phyloP scores from a whole-genome alignment of 2,113 vertebrate genomes.

The Panthera leo region DNA sequence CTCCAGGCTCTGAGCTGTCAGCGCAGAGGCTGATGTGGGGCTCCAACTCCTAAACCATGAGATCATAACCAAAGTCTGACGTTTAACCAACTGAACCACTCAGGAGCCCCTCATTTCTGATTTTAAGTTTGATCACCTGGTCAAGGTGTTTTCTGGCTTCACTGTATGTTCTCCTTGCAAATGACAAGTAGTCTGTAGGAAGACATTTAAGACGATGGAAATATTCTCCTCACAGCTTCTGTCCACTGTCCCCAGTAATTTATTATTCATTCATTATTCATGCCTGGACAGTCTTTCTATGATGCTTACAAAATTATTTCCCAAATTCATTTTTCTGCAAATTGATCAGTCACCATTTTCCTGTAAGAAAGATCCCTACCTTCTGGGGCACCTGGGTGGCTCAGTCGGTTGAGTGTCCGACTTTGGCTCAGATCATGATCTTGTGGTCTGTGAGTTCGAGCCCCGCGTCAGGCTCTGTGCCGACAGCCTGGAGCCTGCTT shows the following conservation, averaged over 20 bases:
- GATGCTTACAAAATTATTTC: not conserved
- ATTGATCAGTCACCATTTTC: not conserved
- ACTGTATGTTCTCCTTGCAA: not conserved
- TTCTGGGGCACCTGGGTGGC: not conserved
- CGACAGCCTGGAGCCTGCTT: too few species aligned
- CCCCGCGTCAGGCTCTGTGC: too few species aligned
- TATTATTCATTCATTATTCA: not conserved
- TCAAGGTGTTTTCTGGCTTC: not conserved
- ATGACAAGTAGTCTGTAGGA: not conserved
- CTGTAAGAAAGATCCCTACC: rapidly evolving
- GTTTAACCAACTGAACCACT: too few species aligned
- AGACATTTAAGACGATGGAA: not conserved
- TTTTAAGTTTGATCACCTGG: not conserved
- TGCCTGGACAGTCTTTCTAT: not conserved
- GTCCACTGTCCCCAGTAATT: not conserved
- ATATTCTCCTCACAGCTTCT: not conserved
- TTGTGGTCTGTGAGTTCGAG: too few species aligned
- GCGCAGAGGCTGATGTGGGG: too few species aligned
- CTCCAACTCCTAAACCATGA: too few species aligned
- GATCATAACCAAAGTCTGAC: too few species aligned
- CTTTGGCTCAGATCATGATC: too few species aligned
- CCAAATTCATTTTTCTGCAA: not conserved
- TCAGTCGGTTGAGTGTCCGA: too few species aligned
- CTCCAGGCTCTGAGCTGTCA: too few species aligned
- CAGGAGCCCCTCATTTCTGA: not conserved